Evolutionary conservation across 2,113 vertebrate species (phyloP), one percentile per base, ranked within the genome.

Genomic region (Perca schrenkii): DNA sequence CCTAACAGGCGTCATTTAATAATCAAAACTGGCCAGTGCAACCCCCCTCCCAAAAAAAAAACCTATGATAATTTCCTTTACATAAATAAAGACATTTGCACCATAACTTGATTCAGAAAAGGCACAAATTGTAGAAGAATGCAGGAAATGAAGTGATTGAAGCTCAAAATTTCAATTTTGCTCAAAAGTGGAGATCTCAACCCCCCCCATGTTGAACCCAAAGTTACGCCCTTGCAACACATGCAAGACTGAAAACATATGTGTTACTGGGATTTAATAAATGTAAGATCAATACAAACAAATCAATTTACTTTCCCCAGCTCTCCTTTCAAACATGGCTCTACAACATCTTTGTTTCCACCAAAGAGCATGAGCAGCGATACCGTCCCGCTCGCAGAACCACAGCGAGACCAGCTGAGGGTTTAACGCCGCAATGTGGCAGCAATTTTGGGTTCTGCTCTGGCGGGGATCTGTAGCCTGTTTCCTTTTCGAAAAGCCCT

Each of bases 361-460:
- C 21, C 57, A 14, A 6, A 22, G 31, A 36, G 40, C n/a, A 1
- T 4, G n/a, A 31, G 76, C 54, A 34, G 71, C 21, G 1, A 12
- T 10, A 3, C 14, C 1, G 4, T 31, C 60, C 21, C 8, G 1
- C 22, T 52, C 54, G 0, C 60, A 58, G 40, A 50, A 25, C 56
- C 69, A 1, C 77, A 34, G 36, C 5, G 79, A 76, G 47, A 57
- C 50, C 46, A 15, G 75, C 47, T 17, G 25, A 62, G 71, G 79
- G 71, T 78, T 80, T 72, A 58, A 70, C 73, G 8, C 81, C 2
- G 2, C 88, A 94, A 94, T 94, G 84, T 95, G 94, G 93, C 82
- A 94, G 77, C 85, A 88, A 93, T 94, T 93, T 88, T 28, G 84
- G 65, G 80, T 81, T 78, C 43, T 13, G 85, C 88, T 82, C 67